Evolutionary conservation across 2,888 invertebrate genomes (phyloP), one percentile per base, ranked within the genome.

Genomic region (Furcula furcula): DNA sequence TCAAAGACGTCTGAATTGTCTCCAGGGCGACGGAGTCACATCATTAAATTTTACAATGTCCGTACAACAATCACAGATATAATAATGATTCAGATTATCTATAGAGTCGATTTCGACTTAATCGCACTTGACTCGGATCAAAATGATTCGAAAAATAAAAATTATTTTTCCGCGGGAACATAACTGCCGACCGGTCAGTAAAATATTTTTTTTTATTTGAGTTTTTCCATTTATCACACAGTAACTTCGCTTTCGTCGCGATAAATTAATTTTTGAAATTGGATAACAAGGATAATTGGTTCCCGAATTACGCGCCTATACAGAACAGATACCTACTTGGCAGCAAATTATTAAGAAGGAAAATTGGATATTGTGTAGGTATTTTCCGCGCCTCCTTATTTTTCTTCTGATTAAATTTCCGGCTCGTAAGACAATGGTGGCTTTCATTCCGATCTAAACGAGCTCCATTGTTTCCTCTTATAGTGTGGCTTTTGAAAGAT

Each of bases 221-320:
- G 45, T 46, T 39, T 56, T 33, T 52, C n/a, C 40, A 57, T 52
- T 56, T 46, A 56, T 47, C 37, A 31, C 27, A 2, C 15, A 29
- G 28, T 37, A 41, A 20, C 33, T 26, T 29, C 45, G 31, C 39
- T 40, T 23, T 44, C 34, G 15, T 29, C 33, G 31, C 19, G 41
- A 55, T 52, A 55, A 55, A 56, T 56, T 55, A 56, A 56, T 56
- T 55, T 46, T 45, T 40, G 52, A 48, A 55, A 52, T 52, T 46
- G 45, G 49, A 49, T 49, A 52, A 49, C 35, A 43, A 37, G 39
- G 40, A 49, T 47, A 57, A 57, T 57, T 49, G 37, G 29, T 47
- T 45, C 29, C 29, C 25, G 38, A 47, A 42, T 46, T 44, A 54
- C 38, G 41, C 28, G 22, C 14, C 38, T 43, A 39, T 31, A 34